Percentiles rank a stretch among this genome's conserved stretches.
Evolutionary conservation across 2,113 vertebrate genomes (phyloP).

Genomic region (Henicopernis longicauda): DNA sequence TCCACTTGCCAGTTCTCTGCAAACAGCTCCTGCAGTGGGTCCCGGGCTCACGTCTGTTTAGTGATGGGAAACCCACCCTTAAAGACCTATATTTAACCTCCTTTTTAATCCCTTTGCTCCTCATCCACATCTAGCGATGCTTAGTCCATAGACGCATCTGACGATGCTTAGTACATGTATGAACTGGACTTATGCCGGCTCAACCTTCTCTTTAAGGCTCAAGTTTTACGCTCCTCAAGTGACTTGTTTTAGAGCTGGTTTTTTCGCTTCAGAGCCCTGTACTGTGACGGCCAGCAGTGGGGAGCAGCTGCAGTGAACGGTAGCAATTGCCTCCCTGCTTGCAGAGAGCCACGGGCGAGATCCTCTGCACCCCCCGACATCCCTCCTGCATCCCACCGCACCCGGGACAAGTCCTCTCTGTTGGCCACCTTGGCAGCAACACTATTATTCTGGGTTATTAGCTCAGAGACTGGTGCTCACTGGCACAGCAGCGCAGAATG

Average conservation of each 20-base stretch:
- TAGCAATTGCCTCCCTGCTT: neutral
- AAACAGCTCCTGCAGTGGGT: neutral
- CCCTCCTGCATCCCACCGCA: neutral
- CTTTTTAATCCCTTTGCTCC: neutral
- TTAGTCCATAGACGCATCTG: neutral
- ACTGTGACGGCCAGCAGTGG: rapidly evolving
- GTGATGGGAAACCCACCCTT: neutral
- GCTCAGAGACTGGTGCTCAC: neutral
- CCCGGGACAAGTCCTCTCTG: rapidly evolving
- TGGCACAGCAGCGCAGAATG: neutral
- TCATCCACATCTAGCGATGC: neutral
- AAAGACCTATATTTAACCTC: neutral
- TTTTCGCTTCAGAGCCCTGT: neutral
- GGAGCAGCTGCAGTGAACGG: neutral
- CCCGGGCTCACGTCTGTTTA: neutral
- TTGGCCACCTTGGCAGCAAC: neutral
- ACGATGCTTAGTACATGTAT: neutral
- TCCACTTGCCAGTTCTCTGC: neutral
- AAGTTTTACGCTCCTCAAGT: neutral
- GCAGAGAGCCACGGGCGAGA: rapidly evolving
- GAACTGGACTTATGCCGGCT: neutral
- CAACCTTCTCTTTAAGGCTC: neutral
- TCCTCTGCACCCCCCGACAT: neutral
- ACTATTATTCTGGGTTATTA: neutral
- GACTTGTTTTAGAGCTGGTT: neutral